Conservation (phyloP, 2,888 invertebrate genomes). For the Zhuqinia jingwanae region DNA sequence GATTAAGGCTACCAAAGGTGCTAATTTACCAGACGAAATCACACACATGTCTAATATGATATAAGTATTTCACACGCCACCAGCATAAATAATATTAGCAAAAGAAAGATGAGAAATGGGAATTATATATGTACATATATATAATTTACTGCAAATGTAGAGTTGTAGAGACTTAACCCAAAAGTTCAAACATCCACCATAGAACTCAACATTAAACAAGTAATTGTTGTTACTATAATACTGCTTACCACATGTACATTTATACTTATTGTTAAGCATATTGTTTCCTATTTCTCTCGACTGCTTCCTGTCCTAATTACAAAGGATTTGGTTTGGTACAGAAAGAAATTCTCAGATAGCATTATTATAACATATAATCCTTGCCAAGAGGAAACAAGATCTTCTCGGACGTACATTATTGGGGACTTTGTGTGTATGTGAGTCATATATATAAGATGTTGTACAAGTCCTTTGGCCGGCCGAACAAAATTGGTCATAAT, state of each 20-base stretch:
- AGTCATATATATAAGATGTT: no score
- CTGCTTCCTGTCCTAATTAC: conserved; percentile 51
- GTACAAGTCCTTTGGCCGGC: no score
- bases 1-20: conserved; percentile 21
- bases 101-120: not conserved
- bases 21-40: conserved; percentile 25
- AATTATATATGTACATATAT: not conserved
- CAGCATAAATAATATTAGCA: conserved; percentile 30
- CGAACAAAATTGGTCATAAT: no score
- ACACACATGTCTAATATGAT: not conserved
- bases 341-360: conserved; percentile 25
- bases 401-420: conserved; percentile 33
- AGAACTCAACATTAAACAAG: not conserved
- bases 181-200: not conserved
- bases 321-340: conserved; percentile 41
- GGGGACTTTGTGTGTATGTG: no score
- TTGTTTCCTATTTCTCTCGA: conserved; percentile 31
- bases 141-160: not conserved
- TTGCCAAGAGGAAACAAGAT: conserved; percentile 50
- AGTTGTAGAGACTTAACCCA: conserved; percentile 1
- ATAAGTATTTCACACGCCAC: conserved; percentile 19
- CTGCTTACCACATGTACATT: no score
- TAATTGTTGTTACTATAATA: not conserved
- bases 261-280: not conserved
- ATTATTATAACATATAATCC: conserved; percentile 38